These are phyloP conservation scores for Dendrocincla tyrannina DNA, from an alignment of 2,797 vertebrate species.

Conservation along the genomic window DNA sequence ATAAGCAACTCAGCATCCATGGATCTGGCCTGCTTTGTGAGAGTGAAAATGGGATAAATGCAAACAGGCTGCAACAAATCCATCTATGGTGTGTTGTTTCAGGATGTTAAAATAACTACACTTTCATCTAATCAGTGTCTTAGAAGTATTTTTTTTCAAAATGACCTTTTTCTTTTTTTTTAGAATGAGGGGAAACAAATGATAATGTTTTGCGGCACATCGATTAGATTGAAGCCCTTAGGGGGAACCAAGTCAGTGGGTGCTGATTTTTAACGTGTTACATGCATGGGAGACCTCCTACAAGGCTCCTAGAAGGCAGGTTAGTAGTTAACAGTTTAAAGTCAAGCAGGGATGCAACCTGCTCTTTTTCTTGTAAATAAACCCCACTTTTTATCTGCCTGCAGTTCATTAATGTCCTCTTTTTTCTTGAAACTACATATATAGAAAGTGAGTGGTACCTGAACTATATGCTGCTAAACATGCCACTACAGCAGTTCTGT, in stretches of 20 bases:
- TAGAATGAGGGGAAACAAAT: neutral
- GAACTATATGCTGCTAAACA: neutral
- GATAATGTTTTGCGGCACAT: neutral
- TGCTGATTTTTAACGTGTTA: neutral
- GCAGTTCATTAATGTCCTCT: neutral
- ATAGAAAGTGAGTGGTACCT: neutral
- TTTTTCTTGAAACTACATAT: neutral
- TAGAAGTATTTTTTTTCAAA: neutral
- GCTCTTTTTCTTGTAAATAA: conserved; percentile 22
- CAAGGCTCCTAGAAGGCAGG: neutral
- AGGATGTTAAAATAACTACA: neutral
- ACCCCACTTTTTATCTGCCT: neutral
- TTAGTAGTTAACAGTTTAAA: conserved; percentile 17
- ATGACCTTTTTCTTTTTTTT: neutral
- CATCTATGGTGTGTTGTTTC: accelerated
- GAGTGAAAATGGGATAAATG: neutral
- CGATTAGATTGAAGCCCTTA: neutral
- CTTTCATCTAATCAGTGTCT: neutral
- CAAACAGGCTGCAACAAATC: neutral
- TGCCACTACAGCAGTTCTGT: neutral
- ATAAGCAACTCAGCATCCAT: neutral
- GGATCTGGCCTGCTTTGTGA: neutral
- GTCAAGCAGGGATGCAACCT: neutral
- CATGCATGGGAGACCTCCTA: neutral
- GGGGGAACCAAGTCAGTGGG: neutral